Evolutionary conservation across 1,140 invertebrate genomes (phyloP).

Genomic region (Drosophila ficusphila): DNA sequence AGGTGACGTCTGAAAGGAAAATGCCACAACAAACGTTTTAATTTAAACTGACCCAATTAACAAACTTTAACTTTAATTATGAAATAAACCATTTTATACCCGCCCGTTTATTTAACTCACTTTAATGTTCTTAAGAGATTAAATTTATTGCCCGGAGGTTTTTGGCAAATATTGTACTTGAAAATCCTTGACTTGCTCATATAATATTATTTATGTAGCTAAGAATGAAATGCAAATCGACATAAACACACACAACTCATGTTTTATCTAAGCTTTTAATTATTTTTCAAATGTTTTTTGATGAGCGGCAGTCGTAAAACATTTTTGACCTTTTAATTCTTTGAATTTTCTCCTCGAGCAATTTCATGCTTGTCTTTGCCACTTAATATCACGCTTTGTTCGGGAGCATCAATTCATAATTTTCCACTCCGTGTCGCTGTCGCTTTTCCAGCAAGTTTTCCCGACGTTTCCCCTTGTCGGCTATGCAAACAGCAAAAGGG

Average conservation of each 20-base stretch:
- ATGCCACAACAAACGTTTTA: not conserved
- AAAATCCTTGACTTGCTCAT: not conserved
- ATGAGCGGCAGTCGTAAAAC: not conserved
- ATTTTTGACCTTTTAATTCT: slow-evolving; percentile 22
- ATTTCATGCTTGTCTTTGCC: slow-evolving; percentile 41
- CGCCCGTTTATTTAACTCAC: no score
- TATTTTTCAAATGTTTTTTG: not conserved
- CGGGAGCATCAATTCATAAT: slow-evolving; percentile 55
- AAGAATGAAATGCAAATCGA: not conserved
- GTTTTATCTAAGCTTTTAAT: not conserved
- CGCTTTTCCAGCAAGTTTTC: slow-evolving; percentile 28
- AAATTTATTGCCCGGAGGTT: no score
- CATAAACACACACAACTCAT: not conserved
- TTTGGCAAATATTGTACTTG: no score
- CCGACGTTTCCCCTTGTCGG: slow-evolving; percentile 49
- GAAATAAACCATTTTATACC: not conserved
- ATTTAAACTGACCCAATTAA: no score
- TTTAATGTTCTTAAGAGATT: no score
- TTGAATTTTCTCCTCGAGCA: not conserved
- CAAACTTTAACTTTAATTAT: no score
- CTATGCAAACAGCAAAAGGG: slow-evolving; percentile 52
- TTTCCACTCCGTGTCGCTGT: slow-evolving; percentile 4
- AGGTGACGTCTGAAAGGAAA: slow-evolving; percentile 90
- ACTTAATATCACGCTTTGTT: slow-evolving; percentile 58
- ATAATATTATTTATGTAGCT: no score